Evolutionary conservation across 1,140 invertebrate genomes (phyloP).

Genomic region (silkworm (Bombyx mori)): ASM3026992v2 NC_085127.1:11940501-11941000

Average conservation of each 20-base stretch:
- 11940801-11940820: slow-evolving; percentile 6
- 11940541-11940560: neutral
- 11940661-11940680: slow-evolving; percentile 36
- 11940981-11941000: too few species aligned
- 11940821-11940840: too few species aligned
- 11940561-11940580: neutral
- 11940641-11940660: slow-evolving; percentile 10
- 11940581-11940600: neutral
- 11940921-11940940: too few species aligned
- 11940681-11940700: slow-evolving; percentile 21
- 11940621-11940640: too few species aligned
- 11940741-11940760: slow-evolving; percentile 36
- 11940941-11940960: too few species aligned
- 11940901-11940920: too few species aligned
- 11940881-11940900: too few species aligned
- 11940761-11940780: slow-evolving; percentile 22
- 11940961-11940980: too few species aligned
- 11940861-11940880: too few species aligned
- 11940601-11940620: neutral
- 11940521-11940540: too few species aligned
- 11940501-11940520: too few species aligned
- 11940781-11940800: slow-evolving; percentile 43
- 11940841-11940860: too few species aligned
- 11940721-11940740: slow-evolving; percentile 29
- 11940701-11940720: slow-evolving; percentile 40